These are phyloP conservation scores for Sturnira hondurensis DNA, from an alignment of 2,113 vertebrate species.

Conservation along the genomic window DNA sequence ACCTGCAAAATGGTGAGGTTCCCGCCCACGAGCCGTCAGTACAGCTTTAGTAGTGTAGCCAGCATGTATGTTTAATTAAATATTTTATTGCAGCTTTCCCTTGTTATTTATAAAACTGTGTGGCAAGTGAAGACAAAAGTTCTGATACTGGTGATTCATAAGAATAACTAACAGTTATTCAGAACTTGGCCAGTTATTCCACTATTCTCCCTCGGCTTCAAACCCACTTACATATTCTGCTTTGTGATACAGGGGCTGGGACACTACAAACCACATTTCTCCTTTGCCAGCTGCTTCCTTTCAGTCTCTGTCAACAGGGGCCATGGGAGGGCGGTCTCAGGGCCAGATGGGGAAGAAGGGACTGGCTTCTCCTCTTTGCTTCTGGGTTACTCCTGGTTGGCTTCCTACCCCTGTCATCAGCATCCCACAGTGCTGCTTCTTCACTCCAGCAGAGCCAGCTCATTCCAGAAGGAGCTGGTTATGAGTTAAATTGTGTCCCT, in stretches of 20 bases:
- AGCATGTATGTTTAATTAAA: not conserved
- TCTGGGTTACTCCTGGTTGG: not conserved
- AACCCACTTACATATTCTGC: not conserved
- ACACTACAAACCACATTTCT: not conserved
- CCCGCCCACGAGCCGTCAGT: not conserved
- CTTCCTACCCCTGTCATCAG: not conserved
- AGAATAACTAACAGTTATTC: not conserved
- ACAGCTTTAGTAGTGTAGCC: not conserved
- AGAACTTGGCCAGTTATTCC: not conserved
- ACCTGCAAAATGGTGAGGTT: fast-evolving
- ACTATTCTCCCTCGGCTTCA: not conserved
- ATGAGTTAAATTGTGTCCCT: not conserved
- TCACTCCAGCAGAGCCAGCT: not conserved
- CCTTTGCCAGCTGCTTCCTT: not conserved
- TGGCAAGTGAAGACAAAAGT: not conserved
- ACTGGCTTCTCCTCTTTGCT: not conserved
- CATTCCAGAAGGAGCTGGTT: not conserved
- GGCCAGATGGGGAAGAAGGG: not conserved
- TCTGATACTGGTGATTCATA: not conserved
- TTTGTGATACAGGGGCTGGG: not conserved
- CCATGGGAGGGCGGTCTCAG: not conserved
- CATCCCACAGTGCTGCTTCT: not conserved
- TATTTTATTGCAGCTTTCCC: not conserved
- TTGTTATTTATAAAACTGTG: not conserved
- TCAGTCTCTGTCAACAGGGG: not conserved